Conservation (phyloP, 1,140 invertebrate genomes). For the Spodoptera frugiperda region DNA sequence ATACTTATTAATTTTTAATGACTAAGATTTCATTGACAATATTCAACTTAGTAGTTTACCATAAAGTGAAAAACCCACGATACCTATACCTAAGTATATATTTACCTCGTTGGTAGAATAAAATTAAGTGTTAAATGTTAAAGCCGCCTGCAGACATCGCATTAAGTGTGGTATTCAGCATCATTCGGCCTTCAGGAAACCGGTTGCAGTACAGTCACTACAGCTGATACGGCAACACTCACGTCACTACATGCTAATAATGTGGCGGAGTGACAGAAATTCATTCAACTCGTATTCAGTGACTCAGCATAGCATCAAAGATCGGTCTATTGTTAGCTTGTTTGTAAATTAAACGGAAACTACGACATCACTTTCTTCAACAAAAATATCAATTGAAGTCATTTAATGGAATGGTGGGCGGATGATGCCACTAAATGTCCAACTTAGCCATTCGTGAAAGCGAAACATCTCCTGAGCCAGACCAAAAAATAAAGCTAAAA, state of each 20-base stretch:
- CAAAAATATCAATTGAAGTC: conserved; percentile 10
- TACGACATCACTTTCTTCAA: not conserved
- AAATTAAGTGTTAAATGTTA: conserved; percentile 21
- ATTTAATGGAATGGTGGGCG: conserved; percentile 39
- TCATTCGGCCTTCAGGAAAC: conserved; percentile 49
- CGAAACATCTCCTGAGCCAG: conserved; percentile 21
- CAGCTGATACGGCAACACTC: conserved; percentile 49
- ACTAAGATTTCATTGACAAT: too few species aligned
- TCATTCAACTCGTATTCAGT: conserved; percentile 47
- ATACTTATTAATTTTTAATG: too few species aligned
- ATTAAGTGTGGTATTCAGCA: conserved; percentile 31
- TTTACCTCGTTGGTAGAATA: not conserved
- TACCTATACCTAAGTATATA: not conserved
- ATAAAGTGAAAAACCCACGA: not conserved
- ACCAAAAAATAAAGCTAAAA: conserved; percentile 48
- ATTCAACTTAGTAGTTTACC: not conserved
- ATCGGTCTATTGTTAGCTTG: conserved; percentile 26
- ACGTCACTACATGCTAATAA: conserved; percentile 50
- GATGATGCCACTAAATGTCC: conserved; percentile 20
- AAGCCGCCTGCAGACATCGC: conserved; percentile 31
- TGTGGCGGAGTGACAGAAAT: conserved; percentile 45
- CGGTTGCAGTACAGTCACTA: conserved; percentile 52
- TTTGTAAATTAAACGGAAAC: conserved; percentile 7
- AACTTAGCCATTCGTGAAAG: conserved; percentile 46
- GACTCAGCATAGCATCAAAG: conserved; percentile 36